These are phyloP conservation scores for Danio albolineatus DNA, from an alignment of 2,797 vertebrate species.

Conservation along the genomic window DNA sequence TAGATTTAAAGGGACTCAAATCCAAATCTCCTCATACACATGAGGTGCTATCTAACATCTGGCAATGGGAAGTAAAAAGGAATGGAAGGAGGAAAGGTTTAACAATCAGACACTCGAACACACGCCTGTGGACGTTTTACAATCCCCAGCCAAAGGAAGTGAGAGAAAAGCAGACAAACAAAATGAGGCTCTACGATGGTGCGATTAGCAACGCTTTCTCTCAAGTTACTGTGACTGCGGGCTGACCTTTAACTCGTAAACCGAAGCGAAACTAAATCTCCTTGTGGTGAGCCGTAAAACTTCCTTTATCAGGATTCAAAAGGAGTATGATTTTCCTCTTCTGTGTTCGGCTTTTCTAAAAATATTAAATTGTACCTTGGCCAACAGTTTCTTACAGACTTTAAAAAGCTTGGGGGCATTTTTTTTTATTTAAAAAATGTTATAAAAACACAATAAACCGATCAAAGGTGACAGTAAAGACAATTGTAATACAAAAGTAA, in stretches of 20 bases:
- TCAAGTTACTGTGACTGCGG: conserved; percentile 45
- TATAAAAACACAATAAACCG: too few relatives aligned
- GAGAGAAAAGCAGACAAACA: conserved; percentile 34
- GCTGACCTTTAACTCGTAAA: conserved; percentile 29
- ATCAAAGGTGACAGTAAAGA: too few relatives aligned
- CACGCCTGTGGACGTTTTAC: conserved; percentile 39
- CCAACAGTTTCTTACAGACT: not conserved
- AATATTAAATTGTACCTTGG: not conserved
- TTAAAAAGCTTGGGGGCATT: not conserved
- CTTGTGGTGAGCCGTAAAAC: not conserved
- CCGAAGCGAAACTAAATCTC: conserved; percentile 26
- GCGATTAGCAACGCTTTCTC: conserved; percentile 43
- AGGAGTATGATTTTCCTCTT: not conserved
- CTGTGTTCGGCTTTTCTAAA: conserved; percentile 4
- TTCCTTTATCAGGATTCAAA: conserved; percentile 1
- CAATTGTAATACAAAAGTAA: too few relatives aligned
- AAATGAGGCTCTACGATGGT: conserved; percentile 36
- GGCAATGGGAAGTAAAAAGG: conserved; percentile 15
- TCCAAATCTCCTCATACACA: not conserved
- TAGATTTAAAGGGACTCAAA: conserved; percentile 2
- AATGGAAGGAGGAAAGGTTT: conserved; percentile 16
- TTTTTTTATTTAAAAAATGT: too few relatives aligned
- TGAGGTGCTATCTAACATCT: conserved; percentile 13
- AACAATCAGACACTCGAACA: conserved; percentile 25
- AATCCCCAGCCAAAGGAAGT: conserved; percentile 40